Evolutionary conservation across 2,888 invertebrate genomes (phyloP), one percentile per base, ranked within the genome.

Genomic region (Trichopoda pennipes): DNA sequence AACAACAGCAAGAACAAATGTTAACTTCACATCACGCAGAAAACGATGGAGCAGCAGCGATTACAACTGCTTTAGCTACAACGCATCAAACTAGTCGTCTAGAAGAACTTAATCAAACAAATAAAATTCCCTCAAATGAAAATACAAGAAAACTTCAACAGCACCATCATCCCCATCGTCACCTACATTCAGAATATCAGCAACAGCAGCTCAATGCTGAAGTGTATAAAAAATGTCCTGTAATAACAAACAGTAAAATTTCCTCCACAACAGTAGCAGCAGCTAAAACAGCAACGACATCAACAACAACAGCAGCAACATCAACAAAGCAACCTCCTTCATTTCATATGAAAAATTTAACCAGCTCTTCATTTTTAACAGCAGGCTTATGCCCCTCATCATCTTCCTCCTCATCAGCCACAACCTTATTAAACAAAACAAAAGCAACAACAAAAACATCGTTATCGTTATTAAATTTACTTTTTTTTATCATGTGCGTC

Each of bases 401-500:
- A 4, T 47, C 77, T 68, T 42, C 49, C 35, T 47, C 72, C 17
- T 32, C 60, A 44, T 70, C 64, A 16, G 19, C 23, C 12, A 17
- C 47, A 6, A 2, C 47, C 8, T 49, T 19, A 19, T 3, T 17
- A 32, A 68, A 60, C 44, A 70, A 84, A 84, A 74, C 86, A 44
- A 23, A 51, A 84, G 35, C 85, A 81, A 32, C 66, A 60, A 49
- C 79, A 58, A 84, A 85, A 60, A 86, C 88, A 84, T 89, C 91
- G 83, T 14, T 80, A 32, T 80, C 80, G 2, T 86, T 90, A 86
- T 85, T 90, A 85, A 90, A 90, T 85, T 86, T 91, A 80, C 87
- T 89, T 85, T 87, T 90, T 86, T 91, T 90, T 85, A 87, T 90
- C 86, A 87, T 91, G 84, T 91, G 91, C 86, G 86, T 91, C 85